Evolutionary conservation across 2,888 invertebrate species (phyloP).

Genomic region (Tetanocera ferruginea): DNA sequence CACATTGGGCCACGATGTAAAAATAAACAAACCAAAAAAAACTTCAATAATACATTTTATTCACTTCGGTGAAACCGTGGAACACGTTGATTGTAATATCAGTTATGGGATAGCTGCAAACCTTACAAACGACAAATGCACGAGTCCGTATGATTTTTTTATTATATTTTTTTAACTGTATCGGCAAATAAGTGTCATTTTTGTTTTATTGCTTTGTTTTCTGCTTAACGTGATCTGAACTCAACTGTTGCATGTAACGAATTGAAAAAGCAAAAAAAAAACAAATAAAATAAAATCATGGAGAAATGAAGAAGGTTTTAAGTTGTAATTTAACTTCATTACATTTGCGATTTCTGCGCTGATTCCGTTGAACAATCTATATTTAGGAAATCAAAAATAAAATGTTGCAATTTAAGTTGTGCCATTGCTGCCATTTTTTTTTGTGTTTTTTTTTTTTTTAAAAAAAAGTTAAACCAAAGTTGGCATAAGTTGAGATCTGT

Average conservation of each 20-base stretch:
- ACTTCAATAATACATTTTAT: background rate
- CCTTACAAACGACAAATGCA: background rate
- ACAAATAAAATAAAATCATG: background rate
- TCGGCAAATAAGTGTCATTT: constrained; percentile 17
- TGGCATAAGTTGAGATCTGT: no score
- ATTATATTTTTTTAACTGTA: background rate
- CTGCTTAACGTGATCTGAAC: no score
- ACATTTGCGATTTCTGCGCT: background rate
- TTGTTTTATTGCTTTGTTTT: background rate
- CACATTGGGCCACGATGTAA: background rate
- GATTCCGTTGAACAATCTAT: constrained; percentile 2
- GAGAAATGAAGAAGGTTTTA: constrained; percentile 6
- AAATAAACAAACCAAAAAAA: background rate
- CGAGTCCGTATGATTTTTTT: background rate
- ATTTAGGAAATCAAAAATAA: background rate
- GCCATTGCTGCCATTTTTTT: no score
- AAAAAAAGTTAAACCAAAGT: no score
- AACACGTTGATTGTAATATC: background rate
- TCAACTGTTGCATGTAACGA: background rate
- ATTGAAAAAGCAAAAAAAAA: background rate
- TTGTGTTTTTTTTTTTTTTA: no score
- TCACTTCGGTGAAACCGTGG: background rate
- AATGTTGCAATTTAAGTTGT: background rate
- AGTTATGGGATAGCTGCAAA: background rate
- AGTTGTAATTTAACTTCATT: constrained; percentile 1